Evolutionary conservation across 2,113 vertebrate species (phyloP).

Genomic region (Tetrao urogallus): DNA sequence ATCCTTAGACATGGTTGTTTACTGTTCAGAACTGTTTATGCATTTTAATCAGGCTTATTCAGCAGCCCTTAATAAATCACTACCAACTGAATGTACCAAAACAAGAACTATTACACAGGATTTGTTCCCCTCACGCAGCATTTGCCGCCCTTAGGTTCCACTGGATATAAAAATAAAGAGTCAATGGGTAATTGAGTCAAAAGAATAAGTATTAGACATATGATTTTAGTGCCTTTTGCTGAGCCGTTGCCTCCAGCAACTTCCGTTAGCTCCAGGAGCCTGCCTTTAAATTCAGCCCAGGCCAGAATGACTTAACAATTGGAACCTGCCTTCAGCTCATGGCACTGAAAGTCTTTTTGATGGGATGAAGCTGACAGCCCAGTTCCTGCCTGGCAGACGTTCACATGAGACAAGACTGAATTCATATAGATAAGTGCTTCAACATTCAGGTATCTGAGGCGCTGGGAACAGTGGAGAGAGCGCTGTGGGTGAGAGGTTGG

Average conservation of each 20-base stretch:
- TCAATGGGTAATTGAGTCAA: slow-evolving; percentile 71
- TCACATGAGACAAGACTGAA: slow-evolving; percentile 59
- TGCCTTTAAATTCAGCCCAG: slow-evolving; percentile 80
- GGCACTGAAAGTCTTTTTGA: slow-evolving; percentile 74
- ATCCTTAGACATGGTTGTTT: slow-evolving; percentile 92
- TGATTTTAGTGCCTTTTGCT: slow-evolving; percentile 71
- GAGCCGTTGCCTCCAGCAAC: slow-evolving; percentile 68
- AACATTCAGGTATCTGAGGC: slow-evolving; percentile 69
- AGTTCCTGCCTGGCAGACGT: slow-evolving; percentile 76
- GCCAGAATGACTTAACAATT: slow-evolving; percentile 79
- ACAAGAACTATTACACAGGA: slow-evolving; percentile 75
- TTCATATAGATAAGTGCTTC: slow-evolving; percentile 69
- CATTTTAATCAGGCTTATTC: slow-evolving; percentile 89
- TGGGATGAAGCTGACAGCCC: slow-evolving; percentile 72
- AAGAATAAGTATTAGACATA: slow-evolving; percentile 71
- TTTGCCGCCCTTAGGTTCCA: slow-evolving; percentile 67
- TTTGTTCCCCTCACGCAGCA: slow-evolving; percentile 71
- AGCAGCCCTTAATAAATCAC: slow-evolving; percentile 87
- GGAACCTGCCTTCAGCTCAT: slow-evolving; percentile 75
- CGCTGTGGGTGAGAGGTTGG: slow-evolving; percentile 11
- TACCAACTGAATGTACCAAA: slow-evolving; percentile 81
- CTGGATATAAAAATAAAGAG: slow-evolving; percentile 72
- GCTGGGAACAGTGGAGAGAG: neutral
- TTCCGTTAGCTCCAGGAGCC: slow-evolving; percentile 69
- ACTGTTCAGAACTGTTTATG: slow-evolving; percentile 90